Base-by-base conservation (phyloP, 2,888 invertebrate genomes). In the Drosophila hamatofila region DNA sequence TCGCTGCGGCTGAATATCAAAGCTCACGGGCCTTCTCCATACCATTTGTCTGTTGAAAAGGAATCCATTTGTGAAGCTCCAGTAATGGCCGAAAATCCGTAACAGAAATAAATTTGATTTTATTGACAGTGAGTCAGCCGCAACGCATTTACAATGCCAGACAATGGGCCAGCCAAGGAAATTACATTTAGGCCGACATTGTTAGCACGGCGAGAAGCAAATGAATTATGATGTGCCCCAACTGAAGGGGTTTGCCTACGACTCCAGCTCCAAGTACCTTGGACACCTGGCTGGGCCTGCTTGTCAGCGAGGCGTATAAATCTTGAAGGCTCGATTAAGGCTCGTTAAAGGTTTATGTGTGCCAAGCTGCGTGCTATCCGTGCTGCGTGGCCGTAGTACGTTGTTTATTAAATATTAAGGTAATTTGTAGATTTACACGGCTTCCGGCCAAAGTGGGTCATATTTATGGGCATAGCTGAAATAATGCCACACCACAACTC, bases 351-450 rank as follows among this genome's bases (percentile, higher is more conserved):
- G 68, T 72, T 54, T 70, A 54, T 52, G 54, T 72, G 73, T 49
- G 44, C 37, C 33, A 12, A 12, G 4, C 16, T 16, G 16, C 30
- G 6, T n/a, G n/a, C n/a, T n/a, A n/a, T n/a, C 35, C 41, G 41
- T 41, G 18, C 41, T 41, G 18, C 41, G 41, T 41, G 18, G n/a
- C 39, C 39, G n/a, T 9, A 9, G 3, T 62, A 59, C 70, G 57
- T 72, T 72, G 71, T 85, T 74, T 66, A 86, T 86, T 86, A 86
- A 89, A 86, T 89, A 88, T 89, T 89, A 62, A 89, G 86, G 86
- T 83, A 85, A 86, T 86, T 86, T 89, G 86, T 88, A 75, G 89
- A 88, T 80, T 82, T 80, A 84, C 70, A 84, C 71, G 80, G 68
- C 74, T 77, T 66, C 62, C 69, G 35, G 21, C 23, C 69, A 71